Conservation (phyloP, 2,797 vertebrate genomes). For the Eremophila alpestris region DNA sequence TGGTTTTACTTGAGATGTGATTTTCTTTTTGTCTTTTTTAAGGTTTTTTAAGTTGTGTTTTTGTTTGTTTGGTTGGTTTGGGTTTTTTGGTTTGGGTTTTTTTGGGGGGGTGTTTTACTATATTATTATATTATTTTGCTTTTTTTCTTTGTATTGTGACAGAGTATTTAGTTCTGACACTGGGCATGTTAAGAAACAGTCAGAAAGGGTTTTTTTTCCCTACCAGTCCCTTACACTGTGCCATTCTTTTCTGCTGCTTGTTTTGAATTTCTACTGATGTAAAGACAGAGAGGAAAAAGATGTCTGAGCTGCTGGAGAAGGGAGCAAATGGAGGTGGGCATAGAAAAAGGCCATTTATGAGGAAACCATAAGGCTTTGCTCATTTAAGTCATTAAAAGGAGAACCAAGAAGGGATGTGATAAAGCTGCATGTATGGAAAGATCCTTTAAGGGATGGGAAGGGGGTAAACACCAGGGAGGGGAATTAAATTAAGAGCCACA, state of each 20-base stretch:
- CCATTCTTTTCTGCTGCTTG: not conserved
- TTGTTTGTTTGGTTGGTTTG: no score
- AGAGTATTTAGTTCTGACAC: not conserved
- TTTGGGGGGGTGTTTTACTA: not conserved
- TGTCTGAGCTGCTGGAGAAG: not conserved
- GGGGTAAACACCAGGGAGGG: not conserved
- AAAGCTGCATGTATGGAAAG: not conserved
- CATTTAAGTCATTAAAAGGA: not conserved
- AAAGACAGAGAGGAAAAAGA: not conserved
- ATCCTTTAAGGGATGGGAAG: not conserved
- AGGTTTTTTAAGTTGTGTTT: not conserved
- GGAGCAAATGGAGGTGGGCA: not conserved
- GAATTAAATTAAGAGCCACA: not conserved
- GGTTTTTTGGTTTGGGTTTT: not conserved
- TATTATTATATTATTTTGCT: not conserved
- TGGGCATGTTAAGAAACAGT: not conserved
- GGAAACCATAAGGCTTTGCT: not conserved
- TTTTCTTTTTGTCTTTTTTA: not conserved
- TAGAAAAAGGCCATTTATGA: not conserved
- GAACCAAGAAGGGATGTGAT: not conserved
- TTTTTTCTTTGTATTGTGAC: not conserved
- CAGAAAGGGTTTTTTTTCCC: not conserved
- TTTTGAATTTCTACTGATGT: not conserved
- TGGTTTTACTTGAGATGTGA: not conserved
- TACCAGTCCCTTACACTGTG: not conserved